Evolutionary conservation across 1,140 invertebrate genomes (phyloP), one percentile per base, ranked within the genome.

Genomic region (Drosophila chauvacae): DNA sequence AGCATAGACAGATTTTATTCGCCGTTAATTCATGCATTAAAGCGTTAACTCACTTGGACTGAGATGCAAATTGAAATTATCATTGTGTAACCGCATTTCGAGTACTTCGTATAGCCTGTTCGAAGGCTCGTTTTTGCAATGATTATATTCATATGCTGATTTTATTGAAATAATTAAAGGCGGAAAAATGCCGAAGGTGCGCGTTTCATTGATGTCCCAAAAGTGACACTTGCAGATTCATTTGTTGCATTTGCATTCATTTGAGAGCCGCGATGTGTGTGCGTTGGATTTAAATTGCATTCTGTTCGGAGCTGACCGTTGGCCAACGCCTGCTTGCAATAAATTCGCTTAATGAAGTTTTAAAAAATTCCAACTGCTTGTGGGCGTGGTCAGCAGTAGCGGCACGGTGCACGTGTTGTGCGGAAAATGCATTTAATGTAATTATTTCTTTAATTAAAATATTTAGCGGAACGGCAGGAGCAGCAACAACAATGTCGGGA

Each of bases 361-460:
- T 68, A 51, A 75, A 78, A 79, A 71, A 68, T 62, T 45, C 63
- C 51, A 63, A 63, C 47, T 68, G 77, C 53, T 59, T 59, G 70
- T 64, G 63, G 74, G 74, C 41, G 58, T 62, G 47, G 47, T 64
- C 47, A 39, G 41, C 53, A 7, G 14, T 20, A 3, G 7, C 20
- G 20, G 35, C n/a, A n/a, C 63, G 41, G 13, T 77, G 39, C 60
- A 78, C 58, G 50, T 63, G 55, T 70, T 55, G 55, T 61, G 33
- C 51, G 61, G 48, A 35, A 64, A 73, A 53, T 80, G 61, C 84
- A 87, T 87, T 83, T 83, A 80, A 88, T 77, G 68, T 87, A 87
- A 87, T 87, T 87, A 87, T 88, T 87, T 87, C 84, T 88, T 88
- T 87, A 87, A 87, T 87, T 87, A 88, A 87, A 88, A 87, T 87